phyloP scores from a whole-genome alignment of 1,140 invertebrate species.

The Catajapyx aquilonaris region DNA sequence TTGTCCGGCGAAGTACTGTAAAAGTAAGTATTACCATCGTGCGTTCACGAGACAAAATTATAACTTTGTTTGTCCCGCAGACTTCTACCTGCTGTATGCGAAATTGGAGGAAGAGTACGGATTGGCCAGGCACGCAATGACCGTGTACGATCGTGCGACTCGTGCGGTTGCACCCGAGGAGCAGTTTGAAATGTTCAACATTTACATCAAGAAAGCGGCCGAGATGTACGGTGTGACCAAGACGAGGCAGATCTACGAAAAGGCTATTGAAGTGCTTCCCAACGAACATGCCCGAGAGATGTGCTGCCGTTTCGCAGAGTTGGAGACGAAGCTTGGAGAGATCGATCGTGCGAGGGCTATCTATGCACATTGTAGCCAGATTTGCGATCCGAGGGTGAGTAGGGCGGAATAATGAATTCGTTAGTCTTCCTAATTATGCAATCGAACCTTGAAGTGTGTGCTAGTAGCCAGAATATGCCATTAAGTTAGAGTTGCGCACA shows the following conservation, averaged over 20 bases:
- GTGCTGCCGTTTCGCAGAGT: constrained; percentile 88
- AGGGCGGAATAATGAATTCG: too few relatives aligned
- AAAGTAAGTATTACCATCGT: too few relatives aligned
- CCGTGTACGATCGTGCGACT: constrained; percentile 89
- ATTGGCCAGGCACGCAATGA: constrained; percentile 89
- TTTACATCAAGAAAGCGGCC: constrained; percentile 94
- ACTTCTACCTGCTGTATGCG: constrained; percentile 87
- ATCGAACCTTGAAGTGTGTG: too few relatives aligned
- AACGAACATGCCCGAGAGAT: constrained; percentile 88
- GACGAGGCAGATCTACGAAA: constrained; percentile 91
- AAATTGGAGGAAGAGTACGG: constrained; percentile 98
- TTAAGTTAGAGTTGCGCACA: too few relatives aligned
- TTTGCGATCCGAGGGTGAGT: constrained; percentile 84
- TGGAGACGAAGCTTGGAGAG: constrained; percentile 95
- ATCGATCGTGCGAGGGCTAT: constrained; percentile 91
- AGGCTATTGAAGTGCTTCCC: constrained; percentile 82
- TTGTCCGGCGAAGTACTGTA: constrained; percentile 86
- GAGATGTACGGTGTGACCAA: constrained; percentile 94
- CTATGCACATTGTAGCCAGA: constrained; percentile 95
- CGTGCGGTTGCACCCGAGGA: constrained; percentile 75
- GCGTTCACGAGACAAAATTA: constrained; percentile 2
- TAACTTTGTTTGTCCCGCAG: constrained; percentile 21
- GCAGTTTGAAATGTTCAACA: constrained; percentile 95
- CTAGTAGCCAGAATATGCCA: too few relatives aligned
- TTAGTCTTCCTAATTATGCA: too few relatives aligned